Evolutionary conservation across 2,797 vertebrate species (phyloP), one percentile per base, ranked within the genome.

Genomic region (Artibeus lituratus): DNA sequence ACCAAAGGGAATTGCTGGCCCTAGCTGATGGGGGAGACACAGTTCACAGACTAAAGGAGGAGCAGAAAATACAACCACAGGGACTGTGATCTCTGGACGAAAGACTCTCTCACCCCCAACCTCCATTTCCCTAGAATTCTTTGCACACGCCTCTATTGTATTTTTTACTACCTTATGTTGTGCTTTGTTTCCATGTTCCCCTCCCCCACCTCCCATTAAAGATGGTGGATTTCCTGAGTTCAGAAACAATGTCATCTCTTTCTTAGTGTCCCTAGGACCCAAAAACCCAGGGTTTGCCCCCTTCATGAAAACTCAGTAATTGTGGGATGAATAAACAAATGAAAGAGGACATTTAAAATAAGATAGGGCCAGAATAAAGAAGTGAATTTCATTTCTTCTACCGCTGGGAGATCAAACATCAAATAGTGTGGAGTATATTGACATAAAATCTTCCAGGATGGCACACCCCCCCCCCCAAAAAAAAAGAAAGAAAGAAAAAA

Each of bases 381-480:
- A 73, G 51, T 42, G 53, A 29, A 37, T 80, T 81, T 89, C 29
- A 82, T 95, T 94, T 96, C 76, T 82, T 76, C 85, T 87, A 37
- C 55, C 6, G 15, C 72, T 87, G 80, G 47, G 49, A 80, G 57
- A 76, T 83, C 70, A 94, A 62, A 29, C 65, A 55, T 95, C 88
- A 95, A 90, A 95, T 47, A 74, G 24, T 42, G 57, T 32, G 84
- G 47, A 73, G 10, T 32, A 24, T 35, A 53, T 80, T 39, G 86
- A 93, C 49, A 69, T 57, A 88, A 92, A 97, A 76, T 29, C 49
- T 92, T 81, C 32, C 69, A 95, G 73, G 24, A 86, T 16, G 72
- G 29, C 10, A 10, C n/a, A n/a, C n/a, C 21, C 53, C 53, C 21
- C 19, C 53, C 53, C 55, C 55, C 39, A 42, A 42, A 42, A 42